Base-by-base conservation (phyloP, 2,113 vertebrate genomes). In the Callorhinus ursinus region DNA sequence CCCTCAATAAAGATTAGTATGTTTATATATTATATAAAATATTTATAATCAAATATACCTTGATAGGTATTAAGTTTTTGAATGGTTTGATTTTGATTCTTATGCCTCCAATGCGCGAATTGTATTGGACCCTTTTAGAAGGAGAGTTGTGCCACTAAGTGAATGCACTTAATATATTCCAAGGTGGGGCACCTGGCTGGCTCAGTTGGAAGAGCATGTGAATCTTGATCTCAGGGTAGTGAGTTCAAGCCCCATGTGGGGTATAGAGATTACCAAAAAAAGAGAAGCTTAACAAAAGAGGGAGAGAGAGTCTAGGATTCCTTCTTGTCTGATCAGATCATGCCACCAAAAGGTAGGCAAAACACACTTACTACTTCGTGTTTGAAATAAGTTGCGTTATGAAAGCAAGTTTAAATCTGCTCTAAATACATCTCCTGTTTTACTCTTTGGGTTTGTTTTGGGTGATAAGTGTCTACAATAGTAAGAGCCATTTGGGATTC, bases 401-500 rank as follows among this genome's bases (percentile, higher is more conserved):
- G 57, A 80, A 90, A 86, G 39, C 87, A 61, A 69, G 26, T 76
- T 92, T 49, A 90, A 51, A 33, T 86, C 55, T 67, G 2, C 24
- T 94, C 65, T 84, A 91, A 85, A 67, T 69, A 83, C 69, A 76
- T 96, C 97, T 95, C 59, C 46, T 67, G 7, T 95, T 98, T 90
- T 97, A 65, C 51, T 79, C 0, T 88, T 18, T 80, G 33, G 18
- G 46, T 86, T 97, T 80, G 36, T 74, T 95, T 97, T 95, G 89
- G 88, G 94, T 96, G 79, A 33, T 72, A 67, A 51, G 86, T 90
- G 74, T 97, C 87, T 98, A 65, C 21, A 88, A 13, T 96, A 85
- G 65, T 67, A 49, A 90, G 74, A 95, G 79, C 87, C 93, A 80
- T 88, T 97, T 83, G 88, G 21, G 96, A 98, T 53, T 96, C 81